Evolutionary conservation across 2,113 vertebrate species (phyloP).

Genomic region (Sporophila hypoxantha): DNA sequence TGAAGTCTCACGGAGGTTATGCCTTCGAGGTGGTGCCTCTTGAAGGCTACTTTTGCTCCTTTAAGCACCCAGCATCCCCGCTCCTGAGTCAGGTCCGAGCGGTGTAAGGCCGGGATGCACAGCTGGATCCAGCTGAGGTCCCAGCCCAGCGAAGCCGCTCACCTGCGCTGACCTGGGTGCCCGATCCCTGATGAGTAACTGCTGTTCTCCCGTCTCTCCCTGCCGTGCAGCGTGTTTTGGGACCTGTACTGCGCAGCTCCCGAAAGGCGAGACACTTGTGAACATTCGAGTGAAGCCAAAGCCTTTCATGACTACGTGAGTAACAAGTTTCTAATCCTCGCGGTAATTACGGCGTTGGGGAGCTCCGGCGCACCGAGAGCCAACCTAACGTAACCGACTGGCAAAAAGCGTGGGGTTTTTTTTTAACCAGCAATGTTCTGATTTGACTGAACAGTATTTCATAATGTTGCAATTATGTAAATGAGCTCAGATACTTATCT

Average conservation of each 20-base stretch:
- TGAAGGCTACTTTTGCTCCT: background rate
- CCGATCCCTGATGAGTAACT: slow-evolving; percentile 15
- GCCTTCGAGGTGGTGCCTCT: background rate
- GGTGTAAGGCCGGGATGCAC: accelerated
- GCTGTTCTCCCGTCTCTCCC: slow-evolving; percentile 36
- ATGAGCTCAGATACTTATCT: slow-evolving; percentile 45
- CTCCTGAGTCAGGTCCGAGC: accelerated
- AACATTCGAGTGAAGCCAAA: slow-evolving; percentile 99
- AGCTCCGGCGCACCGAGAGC: slow-evolving; percentile 21
- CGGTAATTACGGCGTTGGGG: slow-evolving; percentile 59
- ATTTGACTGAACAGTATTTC: slow-evolving; percentile 54
- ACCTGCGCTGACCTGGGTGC: background rate
- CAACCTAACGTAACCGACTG: background rate
- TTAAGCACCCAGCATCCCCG: accelerated
- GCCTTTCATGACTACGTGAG: slow-evolving; percentile 99
- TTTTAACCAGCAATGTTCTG: background rate
- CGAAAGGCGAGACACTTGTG: slow-evolving; percentile 97
- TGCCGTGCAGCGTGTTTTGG: slow-evolving; percentile 89
- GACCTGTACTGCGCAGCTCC: slow-evolving; percentile 99
- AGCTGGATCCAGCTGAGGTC: background rate
- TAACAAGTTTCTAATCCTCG: slow-evolving; percentile 73
- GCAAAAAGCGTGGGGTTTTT: background rate
- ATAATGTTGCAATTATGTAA: slow-evolving; percentile 50
- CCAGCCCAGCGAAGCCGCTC: background rate
- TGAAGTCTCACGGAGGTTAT: background rate